These are phyloP conservation scores for Psittacula derbiana DNA, from an alignment of 2,797 vertebrate genomes.

Conservation along the genomic window DNA sequence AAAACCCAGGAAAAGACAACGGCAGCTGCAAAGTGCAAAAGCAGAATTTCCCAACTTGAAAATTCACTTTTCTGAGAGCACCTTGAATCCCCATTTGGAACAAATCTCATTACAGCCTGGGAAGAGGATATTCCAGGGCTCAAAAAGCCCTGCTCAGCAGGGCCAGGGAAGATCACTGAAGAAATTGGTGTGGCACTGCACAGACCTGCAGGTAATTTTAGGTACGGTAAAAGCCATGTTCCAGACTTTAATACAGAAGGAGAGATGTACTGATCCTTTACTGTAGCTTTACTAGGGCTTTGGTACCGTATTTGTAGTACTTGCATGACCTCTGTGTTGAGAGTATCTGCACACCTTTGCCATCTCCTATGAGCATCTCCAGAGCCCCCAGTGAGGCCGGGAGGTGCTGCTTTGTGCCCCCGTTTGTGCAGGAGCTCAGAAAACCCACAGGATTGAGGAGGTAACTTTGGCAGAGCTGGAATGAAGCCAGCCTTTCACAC, in stretches of 20 bases:
- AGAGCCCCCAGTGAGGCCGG: neutral
- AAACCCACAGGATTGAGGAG: rapidly evolving
- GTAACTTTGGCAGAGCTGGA: neutral
- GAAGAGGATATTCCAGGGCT: neutral
- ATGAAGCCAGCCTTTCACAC: neutral
- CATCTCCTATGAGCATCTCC: neutral
- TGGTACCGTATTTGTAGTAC: rapidly evolving
- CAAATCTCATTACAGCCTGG: neutral
- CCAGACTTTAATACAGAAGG: neutral
- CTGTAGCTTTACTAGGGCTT: neutral
- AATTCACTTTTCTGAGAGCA: neutral
- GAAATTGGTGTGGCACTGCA: neutral
- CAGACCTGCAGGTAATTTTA: neutral
- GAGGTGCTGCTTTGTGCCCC: neutral
- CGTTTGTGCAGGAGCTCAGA: rapidly evolving
- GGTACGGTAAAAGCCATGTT: neutral
- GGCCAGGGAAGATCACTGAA: neutral
- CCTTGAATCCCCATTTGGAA: neutral
- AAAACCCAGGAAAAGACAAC: neutral
- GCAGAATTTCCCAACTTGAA: neutral
- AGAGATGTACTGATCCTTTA: neutral
- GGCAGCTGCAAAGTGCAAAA: neutral
- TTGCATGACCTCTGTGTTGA: neutral
- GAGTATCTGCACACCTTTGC: neutral
- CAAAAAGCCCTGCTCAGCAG: neutral